A percentile compares a stretch with the other conserved stretches of the same genome.
phyloP scores from a whole-genome alignment of 2,797 vertebrate species.

The Chanos chanos region DNA sequence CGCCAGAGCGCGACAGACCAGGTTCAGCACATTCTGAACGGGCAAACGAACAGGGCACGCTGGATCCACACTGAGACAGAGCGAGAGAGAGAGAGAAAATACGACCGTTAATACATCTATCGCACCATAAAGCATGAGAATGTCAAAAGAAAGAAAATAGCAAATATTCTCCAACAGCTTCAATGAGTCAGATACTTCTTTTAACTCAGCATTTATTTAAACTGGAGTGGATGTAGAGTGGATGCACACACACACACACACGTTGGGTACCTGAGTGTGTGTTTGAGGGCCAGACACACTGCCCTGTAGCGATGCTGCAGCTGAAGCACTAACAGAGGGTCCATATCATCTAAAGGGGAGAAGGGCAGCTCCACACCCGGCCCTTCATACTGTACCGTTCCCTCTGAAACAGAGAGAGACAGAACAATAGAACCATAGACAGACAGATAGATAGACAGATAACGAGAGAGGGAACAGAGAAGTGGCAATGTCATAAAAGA shows the following conservation, averaged over 20 bases:
- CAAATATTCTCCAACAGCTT: no score
- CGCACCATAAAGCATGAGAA: no score
- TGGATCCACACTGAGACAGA: conserved; percentile 82
- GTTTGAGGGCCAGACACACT: conserved; percentile 74
- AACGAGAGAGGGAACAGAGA: background rate
- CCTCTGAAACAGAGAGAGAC: conserved; percentile 58
- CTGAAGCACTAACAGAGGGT: conserved; percentile 72
- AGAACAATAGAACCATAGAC: background rate
- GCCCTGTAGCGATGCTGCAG: conserved; percentile 78
- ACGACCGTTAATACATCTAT: no score
- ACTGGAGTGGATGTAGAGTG: no score
- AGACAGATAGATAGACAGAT: background rate
- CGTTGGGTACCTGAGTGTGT: conserved; percentile 67
- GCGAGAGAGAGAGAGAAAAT: no score
- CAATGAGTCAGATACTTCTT: no score
- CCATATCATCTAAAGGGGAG: conserved; percentile 66
- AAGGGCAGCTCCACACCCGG: conserved; percentile 76
- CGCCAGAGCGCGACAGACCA: conserved; percentile 80
- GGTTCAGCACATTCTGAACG: conserved; percentile 77
- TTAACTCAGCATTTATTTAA: no score
- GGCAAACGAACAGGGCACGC: conserved; percentile 79
- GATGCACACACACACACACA: no score
- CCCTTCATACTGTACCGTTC: conserved; percentile 75
- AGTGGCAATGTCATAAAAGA: background rate
- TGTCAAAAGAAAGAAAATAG: no score